A percentile compares a stretch with the other conserved stretches of the same genome.
Conservation (phyloP, 2,888 invertebrate genomes). For the Spialia ferax region DNA sequence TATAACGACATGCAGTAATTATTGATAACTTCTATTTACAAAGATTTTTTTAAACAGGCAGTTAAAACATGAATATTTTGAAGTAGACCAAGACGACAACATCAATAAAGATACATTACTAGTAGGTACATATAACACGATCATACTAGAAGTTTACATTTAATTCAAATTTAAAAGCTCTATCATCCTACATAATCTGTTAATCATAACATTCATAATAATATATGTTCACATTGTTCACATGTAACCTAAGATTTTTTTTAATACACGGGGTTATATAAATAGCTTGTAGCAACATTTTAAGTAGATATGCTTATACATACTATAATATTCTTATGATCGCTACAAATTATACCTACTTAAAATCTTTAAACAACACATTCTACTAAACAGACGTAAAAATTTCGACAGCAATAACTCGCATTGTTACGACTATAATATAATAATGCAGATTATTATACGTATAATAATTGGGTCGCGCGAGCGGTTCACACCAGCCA, state of each 20-base stretch:
- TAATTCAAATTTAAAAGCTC: background rate
- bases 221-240: no score
- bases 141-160: background rate
- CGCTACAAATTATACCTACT: no score
- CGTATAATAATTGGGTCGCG: constrained; percentile 21
- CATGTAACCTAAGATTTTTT: background rate
- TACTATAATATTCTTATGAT: background rate
- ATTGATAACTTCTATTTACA: background rate
- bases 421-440: background rate
- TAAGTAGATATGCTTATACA: background rate
- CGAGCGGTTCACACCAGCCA: constrained; percentile 72
- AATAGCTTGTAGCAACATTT: constrained; percentile 8
- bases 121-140: background rate
- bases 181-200: background rate
- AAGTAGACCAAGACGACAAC: constrained; percentile 22
- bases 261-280: background rate
- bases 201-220: background rate
- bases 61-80: constrained; percentile 33
- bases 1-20: constrained; percentile 12
- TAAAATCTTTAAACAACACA: no score
- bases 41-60: background rate
- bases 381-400: background rate
- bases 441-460: constrained; percentile 27
- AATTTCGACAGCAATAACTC: background rate
- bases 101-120: background rate